Evolutionary conservation across 2,797 vertebrate genomes (phyloP), one percentile per base, ranked within the genome.

Genomic region (Fistularia tabacaria): DNA sequence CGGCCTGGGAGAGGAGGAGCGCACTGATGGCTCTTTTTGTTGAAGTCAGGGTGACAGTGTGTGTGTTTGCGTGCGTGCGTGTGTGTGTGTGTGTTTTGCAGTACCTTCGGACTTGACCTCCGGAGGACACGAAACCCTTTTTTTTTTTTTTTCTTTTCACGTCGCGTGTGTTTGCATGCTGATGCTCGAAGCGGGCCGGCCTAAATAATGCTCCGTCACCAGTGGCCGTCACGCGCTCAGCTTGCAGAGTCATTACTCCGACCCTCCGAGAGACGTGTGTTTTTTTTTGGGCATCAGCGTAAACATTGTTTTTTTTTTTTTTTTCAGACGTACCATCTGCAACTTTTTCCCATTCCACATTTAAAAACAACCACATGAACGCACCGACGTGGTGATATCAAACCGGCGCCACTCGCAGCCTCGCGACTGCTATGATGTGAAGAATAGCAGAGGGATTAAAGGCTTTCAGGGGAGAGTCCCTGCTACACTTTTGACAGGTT

Each of bases 91-190:
- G 58, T 69, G 50, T 59, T 11, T 61, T 38, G 40, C 25, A 25
- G 25, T 25, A 25, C 42, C 61, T 42, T 52, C 53, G 75, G 66
- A 75, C 64, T 68, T 8, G 42, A 8, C 56, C 63, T 59, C 44
- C 46, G 42, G 53, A 63, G 46, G 54, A 61, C 49, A 40, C 39
- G 7, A 51, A 49, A 51, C 5, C 41, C 25, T 25, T 25, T 25
- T 25, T 25, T 25, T 2, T 25, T 25, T 43, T 56, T 59, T 59
- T 54, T 58, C 43, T 59, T 59, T 54, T 58, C 43, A 52, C 59
- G 54, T 36, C 8, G n/a, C 77, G 25, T 25, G 63, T 76, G 68
- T 82, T 71, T 62, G 61, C 64, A 60, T 64, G 66, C 62, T 74
- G 71, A n/a, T 68, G 66, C 54, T 60, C 43, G 15, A 36, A 49